Evolutionary conservation across 2,113 vertebrate genomes (phyloP), one percentile per base, ranked within the genome.

Genomic region (Rhizomys pruinosus): DNA sequence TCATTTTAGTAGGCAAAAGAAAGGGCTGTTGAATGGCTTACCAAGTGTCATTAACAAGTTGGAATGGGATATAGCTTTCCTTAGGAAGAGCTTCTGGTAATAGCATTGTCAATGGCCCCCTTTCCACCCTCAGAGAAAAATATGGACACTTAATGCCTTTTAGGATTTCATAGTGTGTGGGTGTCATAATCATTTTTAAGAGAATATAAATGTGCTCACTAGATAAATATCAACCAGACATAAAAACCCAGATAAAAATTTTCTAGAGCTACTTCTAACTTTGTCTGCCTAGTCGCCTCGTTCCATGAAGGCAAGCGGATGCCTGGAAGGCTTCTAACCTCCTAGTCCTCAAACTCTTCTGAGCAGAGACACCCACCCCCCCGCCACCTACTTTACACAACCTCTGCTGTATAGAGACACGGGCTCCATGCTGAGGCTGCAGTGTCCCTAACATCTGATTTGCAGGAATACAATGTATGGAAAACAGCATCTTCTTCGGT

Each of bases 81-180:
- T 94, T n/a, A 15, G 25, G 34, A 92, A 87, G 22, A 73, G 17
- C 37, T 81, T 76, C 25, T 66, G 72, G n/a, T 44, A 90, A 76
- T 47, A 79, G 32, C 95, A 47, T 68, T 89, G 69, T 4, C 69
- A 73, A 23, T 7, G 2, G 13, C 32, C 3, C 10, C 2, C 34
- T 15, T 47, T 37, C 66, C 7, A n/a, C 16, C 42, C 71, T 16
- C 29, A 52, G 72, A 79, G 25, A 44, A 29, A 93, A 93, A 39
- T 90, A 64, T n/a, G 68, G 27, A 77, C 39, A 37, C 68, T 92
- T 61, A 94, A 77, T 90, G 17, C 66, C 87, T 81, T 94, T 92
- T 72, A 76, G 42, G 34, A 44, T 72, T 76, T 82, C 71, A 84
- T 27, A 47, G n/a, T 63, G 7, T 57, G 9, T 74, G 3, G 23